Conservation (phyloP, 2,113 vertebrate species). For the Sylvilagus bachmani region DNA sequence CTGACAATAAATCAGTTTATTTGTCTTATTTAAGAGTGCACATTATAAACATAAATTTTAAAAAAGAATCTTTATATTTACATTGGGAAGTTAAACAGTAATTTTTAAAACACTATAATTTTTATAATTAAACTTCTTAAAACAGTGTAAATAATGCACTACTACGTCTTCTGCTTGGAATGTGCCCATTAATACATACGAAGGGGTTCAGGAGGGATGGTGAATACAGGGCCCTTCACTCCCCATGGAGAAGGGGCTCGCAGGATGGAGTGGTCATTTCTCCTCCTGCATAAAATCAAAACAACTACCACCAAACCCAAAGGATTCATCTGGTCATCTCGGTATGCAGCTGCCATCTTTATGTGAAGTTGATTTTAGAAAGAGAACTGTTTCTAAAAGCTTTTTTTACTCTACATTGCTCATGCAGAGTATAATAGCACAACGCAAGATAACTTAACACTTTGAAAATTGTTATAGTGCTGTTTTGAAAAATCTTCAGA, state of each 20-base stretch:
- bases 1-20: background rate
- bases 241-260: background rate
- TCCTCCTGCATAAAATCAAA: background rate
- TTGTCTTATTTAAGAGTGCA: background rate
- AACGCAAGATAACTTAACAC: background rate
- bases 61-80: slow-evolving; percentile 10
- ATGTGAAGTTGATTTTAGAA: background rate
- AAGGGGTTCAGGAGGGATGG: background rate
- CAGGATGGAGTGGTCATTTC: background rate
- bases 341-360: background rate
- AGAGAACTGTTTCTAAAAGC: background rate
- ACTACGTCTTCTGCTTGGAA: background rate
- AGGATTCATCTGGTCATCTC: background rate
- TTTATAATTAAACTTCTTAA: slow-evolving; percentile 21
- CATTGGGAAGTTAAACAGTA: background rate
- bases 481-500: slow-evolving; percentile 26
- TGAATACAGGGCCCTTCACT: background rate
- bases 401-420: background rate
- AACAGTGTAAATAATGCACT: background rate
- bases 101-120: background rate
- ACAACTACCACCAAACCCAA: background rate
- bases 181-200: background rate
- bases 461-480: slow-evolving; percentile 32
- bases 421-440: background rate
- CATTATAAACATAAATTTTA: slow-evolving; percentile 14